phyloP scores from a whole-genome alignment of 2,797 vertebrate genomes.

The Gallinago stenura region DNA sequence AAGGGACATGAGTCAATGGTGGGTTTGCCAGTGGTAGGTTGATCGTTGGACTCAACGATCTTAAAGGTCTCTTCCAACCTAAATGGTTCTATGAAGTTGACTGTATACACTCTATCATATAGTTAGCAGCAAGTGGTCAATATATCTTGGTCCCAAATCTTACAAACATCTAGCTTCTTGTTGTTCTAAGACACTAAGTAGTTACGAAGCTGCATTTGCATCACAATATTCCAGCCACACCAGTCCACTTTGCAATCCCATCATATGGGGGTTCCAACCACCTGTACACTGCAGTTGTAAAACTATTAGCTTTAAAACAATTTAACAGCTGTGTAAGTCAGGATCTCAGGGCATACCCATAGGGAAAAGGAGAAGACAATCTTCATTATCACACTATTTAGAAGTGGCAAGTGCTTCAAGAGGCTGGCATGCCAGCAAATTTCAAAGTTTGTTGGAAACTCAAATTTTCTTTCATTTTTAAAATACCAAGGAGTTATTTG shows the following conservation, averaged over 20 bases:
- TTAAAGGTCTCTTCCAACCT: too few relatives aligned
- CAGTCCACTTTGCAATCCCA: background rate
- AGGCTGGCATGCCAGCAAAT: background rate
- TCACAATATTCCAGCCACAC: rapidly evolving
- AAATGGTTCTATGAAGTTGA: background rate
- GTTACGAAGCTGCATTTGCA: rapidly evolving
- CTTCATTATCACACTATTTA: background rate
- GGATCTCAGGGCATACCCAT: background rate
- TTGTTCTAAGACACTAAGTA: background rate
- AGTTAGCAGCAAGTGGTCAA: background rate
- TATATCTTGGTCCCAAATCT: background rate
- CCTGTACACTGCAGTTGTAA: rapidly evolving
- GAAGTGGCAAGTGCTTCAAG: background rate
- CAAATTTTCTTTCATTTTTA: background rate
- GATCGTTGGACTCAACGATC: too few relatives aligned
- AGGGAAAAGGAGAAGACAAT: background rate
- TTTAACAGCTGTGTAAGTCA: background rate
- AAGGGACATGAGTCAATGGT: too few relatives aligned
- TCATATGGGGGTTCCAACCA: background rate
- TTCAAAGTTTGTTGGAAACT: background rate
- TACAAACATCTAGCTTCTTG: background rate
- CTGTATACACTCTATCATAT: rapidly evolving
- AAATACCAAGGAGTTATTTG: background rate
- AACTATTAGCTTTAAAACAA: background rate
- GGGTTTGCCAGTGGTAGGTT: too few relatives aligned